Evolutionary conservation across 2,797 vertebrate species (phyloP).

Genomic region (Loriculus beryllinus): DNA sequence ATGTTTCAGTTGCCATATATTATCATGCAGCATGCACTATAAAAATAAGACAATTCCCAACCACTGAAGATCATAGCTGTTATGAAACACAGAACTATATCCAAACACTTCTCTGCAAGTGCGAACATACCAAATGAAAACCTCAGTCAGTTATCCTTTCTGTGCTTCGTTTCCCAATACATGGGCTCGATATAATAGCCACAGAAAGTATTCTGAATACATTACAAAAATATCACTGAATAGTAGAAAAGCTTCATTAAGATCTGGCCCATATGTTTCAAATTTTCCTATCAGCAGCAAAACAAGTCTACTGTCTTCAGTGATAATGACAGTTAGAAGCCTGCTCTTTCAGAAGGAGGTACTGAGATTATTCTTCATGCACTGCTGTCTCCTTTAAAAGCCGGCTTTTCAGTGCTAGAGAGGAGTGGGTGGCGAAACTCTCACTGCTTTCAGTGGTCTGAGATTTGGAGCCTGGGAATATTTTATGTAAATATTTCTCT

Average conservation of each 20-base stretch:
- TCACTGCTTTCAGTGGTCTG: conserved; percentile 36
- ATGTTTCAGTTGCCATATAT: conserved; percentile 56
- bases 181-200: neutral
- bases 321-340: conserved; percentile 41
- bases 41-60: conserved; percentile 48
- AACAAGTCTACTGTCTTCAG: conserved; percentile 39
- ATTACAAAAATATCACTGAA: neutral
- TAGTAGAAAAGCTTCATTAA: conserved; percentile 43
- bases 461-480: conserved; percentile 33
- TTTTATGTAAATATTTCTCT: conserved; percentile 55
- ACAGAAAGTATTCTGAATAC: neutral
- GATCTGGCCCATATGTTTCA: neutral
- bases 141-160: neutral
- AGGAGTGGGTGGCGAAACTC: conserved; percentile 41
- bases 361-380: conserved; percentile 31
- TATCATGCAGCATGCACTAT: conserved; percentile 13
- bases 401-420: neutral
- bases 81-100: conserved; percentile 51
- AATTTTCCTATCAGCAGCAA: conserved; percentile 26
- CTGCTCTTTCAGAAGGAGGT: conserved; percentile 46
- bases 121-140: conserved; percentile 44
- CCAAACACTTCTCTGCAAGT: conserved; percentile 19
- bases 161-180: neutral
- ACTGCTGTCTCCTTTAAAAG: conserved; percentile 31
- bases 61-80: conserved; percentile 22